Conservation (phyloP, 2,888 invertebrate genomes). For the Pachycephus smyrnensis region DNA sequence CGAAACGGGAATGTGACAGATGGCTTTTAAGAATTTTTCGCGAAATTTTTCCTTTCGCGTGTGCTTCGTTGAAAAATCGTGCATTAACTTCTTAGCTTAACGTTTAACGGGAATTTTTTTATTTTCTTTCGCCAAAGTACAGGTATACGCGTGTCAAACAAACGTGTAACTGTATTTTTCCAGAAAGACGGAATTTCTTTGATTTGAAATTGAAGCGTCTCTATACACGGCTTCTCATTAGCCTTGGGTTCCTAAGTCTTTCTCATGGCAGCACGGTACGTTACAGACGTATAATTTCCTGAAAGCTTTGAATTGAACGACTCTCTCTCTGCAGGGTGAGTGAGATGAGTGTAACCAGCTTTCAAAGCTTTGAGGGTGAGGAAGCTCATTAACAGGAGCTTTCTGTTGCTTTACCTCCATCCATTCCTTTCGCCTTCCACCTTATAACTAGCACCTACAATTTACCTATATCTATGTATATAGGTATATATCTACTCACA, state of each 20-base stretch:
- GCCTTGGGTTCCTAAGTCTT: constrained; percentile 42
- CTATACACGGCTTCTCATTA: constrained; percentile 52
- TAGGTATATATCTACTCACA: too few species aligned
- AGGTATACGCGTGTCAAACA: background rate
- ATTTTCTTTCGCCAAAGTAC: background rate
- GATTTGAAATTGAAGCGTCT: constrained; percentile 53
- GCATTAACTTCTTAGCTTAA: background rate
- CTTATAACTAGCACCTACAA: constrained; percentile 1
- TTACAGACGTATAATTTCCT: constrained; percentile 63
- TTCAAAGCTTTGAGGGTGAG: constrained; percentile 60
- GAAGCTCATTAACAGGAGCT: constrained; percentile 66
- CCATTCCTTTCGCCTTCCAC: constrained; percentile 30
- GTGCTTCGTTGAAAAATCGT: background rate
- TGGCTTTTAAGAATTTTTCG: constrained; percentile 27
- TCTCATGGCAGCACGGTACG: constrained; percentile 46
- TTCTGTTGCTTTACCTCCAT: constrained; percentile 47
- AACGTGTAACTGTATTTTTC: background rate
- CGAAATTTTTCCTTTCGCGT: background rate
- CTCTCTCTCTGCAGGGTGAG: constrained; percentile 35
- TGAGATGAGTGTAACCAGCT: constrained; percentile 60
- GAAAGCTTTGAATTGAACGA: constrained; percentile 60
- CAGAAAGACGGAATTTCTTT: constrained; percentile 18
- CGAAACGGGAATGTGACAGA: constrained; percentile 27
- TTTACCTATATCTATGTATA: background rate
- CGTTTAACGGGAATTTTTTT: background rate